Evolutionary conservation across 1,140 invertebrate genomes (phyloP).

Genomic region (Apis florea): DNA sequence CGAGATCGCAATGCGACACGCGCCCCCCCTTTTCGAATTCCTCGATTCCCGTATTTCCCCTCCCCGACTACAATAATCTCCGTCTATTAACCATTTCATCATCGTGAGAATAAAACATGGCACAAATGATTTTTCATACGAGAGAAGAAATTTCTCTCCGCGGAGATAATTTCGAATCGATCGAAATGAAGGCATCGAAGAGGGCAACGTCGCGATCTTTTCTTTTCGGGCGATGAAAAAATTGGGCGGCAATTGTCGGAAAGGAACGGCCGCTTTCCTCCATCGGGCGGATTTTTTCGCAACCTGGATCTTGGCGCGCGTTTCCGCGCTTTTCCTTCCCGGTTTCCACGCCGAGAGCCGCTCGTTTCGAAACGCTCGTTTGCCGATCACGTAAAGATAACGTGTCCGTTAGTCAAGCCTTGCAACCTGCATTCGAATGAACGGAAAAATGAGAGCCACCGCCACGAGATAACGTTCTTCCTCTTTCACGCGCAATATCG

Average conservation of each 20-base stretch:
- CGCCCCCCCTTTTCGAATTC: background rate
- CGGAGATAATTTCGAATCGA: background rate
- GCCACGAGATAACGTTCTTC: conserved; percentile 35
- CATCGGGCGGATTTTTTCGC: background rate
- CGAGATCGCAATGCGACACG: background rate
- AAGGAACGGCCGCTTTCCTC: background rate
- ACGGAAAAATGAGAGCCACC: conserved; percentile 44
- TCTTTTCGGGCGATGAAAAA: no score
- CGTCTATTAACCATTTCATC: no score
- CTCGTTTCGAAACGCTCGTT: conserved; percentile 39
- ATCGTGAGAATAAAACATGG: no score
- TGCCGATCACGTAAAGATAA: conserved; percentile 49
- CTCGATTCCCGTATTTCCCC: background rate
- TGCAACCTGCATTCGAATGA: conserved; percentile 45
- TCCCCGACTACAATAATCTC: no score
- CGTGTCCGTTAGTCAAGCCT: conserved; percentile 33
- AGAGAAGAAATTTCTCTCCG: no score
- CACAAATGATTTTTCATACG: no score
- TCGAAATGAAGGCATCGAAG: no score
- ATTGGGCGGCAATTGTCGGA: no score
- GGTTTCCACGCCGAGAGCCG: conserved; percentile 29
- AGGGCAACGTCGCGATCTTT: no score
- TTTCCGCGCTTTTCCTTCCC: conserved; percentile 20
- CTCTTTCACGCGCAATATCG: conserved; percentile 19
- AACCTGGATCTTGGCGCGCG: background rate